phyloP scores from a whole-genome alignment of 2,113 vertebrate genomes.

The Scalopus aquaticus region DNA sequence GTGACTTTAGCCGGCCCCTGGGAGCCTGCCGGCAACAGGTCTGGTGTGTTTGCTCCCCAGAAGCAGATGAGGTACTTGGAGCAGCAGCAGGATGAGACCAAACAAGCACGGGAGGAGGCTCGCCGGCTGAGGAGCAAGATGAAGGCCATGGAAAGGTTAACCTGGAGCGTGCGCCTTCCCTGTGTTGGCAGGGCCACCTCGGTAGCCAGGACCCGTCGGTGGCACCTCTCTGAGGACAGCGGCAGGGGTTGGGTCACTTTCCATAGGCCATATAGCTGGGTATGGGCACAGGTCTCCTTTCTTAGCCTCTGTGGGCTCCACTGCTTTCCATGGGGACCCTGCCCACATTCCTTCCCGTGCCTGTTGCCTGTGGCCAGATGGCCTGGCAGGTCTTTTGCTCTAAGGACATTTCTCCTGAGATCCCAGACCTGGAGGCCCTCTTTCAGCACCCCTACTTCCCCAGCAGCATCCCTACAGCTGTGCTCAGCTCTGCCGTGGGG shows the following conservation, averaged over 20 bases:
- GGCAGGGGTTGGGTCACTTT: not conserved
- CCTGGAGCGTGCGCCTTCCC: accelerated
- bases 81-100: constrained; percentile 90
- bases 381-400: not conserved
- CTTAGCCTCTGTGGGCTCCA: not conserved
- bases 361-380: not conserved
- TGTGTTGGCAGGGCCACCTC: too few relatives aligned
- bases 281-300: not conserved
- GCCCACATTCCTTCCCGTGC: not conserved
- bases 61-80: constrained; percentile 97
- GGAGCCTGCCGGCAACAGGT: not conserved
- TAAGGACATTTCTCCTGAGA: not conserved
- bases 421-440: constrained; percentile 7
- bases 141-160: constrained; percentile 92
- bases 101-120: constrained; percentile 91
- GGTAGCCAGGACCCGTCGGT: not conserved
- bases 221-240: not conserved
- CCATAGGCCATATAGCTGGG: not conserved
- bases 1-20: not conserved
- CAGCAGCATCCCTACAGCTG: constrained; percentile 42
- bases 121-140: constrained; percentile 89
- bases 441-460: not conserved
- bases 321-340: not conserved
- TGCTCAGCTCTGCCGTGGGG: constrained; percentile 38
- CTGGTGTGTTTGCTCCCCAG: constrained; percentile 80